Conservation (phyloP, 2,113 vertebrate species). For the Barnardius zonarius region DNA sequence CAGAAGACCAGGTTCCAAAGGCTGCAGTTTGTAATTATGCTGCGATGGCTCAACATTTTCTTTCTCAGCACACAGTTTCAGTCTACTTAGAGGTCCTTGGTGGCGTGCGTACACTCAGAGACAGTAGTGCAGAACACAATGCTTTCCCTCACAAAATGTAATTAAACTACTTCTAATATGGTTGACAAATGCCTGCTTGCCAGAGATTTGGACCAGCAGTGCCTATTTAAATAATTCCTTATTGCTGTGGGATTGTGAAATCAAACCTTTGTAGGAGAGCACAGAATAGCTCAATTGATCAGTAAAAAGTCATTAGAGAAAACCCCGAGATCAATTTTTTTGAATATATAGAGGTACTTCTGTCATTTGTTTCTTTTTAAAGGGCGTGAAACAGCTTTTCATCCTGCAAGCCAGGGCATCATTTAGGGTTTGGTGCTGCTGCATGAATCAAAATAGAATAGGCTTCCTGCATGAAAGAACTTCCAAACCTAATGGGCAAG, state of each 20-base stretch:
- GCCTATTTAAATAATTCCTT: conserved; percentile 4
- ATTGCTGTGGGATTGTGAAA: background rate
- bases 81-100: background rate
- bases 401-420: background rate
- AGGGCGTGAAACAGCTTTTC: background rate
- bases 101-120: background rate
- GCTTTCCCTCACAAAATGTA: background rate
- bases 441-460: background rate
- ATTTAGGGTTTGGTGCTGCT: background rate
- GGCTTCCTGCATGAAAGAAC: background rate
- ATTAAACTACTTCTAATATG: background rate
- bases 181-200: background rate
- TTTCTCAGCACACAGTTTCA: background rate
- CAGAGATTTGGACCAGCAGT: background rate
- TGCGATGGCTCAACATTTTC: background rate
- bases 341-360: background rate
- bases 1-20: background rate
- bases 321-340: background rate
- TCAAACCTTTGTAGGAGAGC: background rate
- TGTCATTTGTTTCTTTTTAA: background rate
- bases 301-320: background rate
- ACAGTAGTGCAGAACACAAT: background rate
- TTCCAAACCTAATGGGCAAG: background rate
- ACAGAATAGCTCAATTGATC: background rate
- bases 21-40: background rate